Base-by-base conservation (phyloP, 2,113 vertebrate genomes). In the Plotosus lineatus region DNA sequence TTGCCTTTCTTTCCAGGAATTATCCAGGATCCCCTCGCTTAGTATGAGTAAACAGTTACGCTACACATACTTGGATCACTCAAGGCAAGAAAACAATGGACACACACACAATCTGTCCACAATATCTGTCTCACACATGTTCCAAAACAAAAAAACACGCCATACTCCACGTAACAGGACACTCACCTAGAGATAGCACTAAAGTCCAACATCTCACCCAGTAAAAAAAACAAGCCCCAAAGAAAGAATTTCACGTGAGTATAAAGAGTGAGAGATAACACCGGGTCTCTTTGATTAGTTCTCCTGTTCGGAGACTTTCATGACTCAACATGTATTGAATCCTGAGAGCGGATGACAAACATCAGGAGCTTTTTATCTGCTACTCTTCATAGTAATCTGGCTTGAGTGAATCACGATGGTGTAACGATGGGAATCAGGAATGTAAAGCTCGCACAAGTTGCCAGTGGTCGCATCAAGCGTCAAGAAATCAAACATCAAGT, bases 1-100 rank as follows among this genome's bases (percentile, higher is more conserved):
- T 71, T 60, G 72, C 66, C 63, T 73, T 71, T 31, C 44, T 86
- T 80, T 71, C 83, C 61, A 63, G 74, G 60, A 81, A 82, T 78
- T 76, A 79, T 46, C 28, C 78, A 58, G 65, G 85, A 86, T 82
- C 79, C 79, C 79, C 79, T 63, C 71, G 51, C 77, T 73, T 26
- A 26, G 63, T 77, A 71, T 77, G 77, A 76, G 77, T 82, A 82
- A 85, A 85, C 77, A 85, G 76, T 77, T 80, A 77, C 44, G 31
- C 63, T 68, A 40, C 66, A 77, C 72, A 56, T 42, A 73, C 56
- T 50, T n/a, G 44, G 42, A 79, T 77, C 78, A 56, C 23, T 42
- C 83, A 3, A 46, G 50, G 78, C 19, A 17, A 14, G 31, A 71
- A 63, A 77, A 68, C 73, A 72, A 73, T 77, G 15, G 38, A 60